Base-by-base conservation (phyloP, 2,888 invertebrate genomes). In the Netelia virgata region DNA sequence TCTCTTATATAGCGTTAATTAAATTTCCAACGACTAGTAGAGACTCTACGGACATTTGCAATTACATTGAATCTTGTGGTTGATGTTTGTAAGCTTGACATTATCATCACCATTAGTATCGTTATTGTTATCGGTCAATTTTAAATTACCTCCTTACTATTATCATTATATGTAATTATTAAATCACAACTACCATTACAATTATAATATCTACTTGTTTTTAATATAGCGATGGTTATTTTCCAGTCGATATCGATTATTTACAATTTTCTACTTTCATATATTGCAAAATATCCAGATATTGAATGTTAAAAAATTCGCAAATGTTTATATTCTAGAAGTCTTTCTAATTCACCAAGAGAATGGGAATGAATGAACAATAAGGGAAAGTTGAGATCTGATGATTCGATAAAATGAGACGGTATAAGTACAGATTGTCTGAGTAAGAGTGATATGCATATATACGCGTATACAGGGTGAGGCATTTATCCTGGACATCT, bases 1-100 rank as follows among this genome's bases (percentile, higher is more conserved):
- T 23, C 23, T 23, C 23, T n/a, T n/a, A n/a, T n/a, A n/a, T n/a
- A n/a, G n/a, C n/a, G 77, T 50, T 81, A 84, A 81, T 84, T 84
- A 81, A 77, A 84, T 81, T 84, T 82, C 57, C 74, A 70, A 78
- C 81, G 64, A 64, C 70, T 36, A 59, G 64, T 41, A 10, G 28
- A 80, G 74, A 72, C 72, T 66, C 70, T 20, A 59, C 57, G 50
- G 36, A 61, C 72, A 20, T 63, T 78, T n/a, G 81, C 81, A 84
- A 82, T 84, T 81, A 82, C 77, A 53, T 11, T 43, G 36, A 11
- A n/a, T 64, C 77, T 57, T 64, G 43, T 28, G 47, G 47, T 70
- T 57, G 20, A 70, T 53, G 63, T n/a, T 57, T 16, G 28, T 10
- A n/a, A n/a, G 50, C 23, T 57, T 61, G 6, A 23, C 69, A 16